A percentile compares a stretch with the other conserved stretches of the same genome.
Evolutionary conservation across 2,888 invertebrate species (phyloP).

Genomic region (Steinernema hermaphroditum): DNA sequence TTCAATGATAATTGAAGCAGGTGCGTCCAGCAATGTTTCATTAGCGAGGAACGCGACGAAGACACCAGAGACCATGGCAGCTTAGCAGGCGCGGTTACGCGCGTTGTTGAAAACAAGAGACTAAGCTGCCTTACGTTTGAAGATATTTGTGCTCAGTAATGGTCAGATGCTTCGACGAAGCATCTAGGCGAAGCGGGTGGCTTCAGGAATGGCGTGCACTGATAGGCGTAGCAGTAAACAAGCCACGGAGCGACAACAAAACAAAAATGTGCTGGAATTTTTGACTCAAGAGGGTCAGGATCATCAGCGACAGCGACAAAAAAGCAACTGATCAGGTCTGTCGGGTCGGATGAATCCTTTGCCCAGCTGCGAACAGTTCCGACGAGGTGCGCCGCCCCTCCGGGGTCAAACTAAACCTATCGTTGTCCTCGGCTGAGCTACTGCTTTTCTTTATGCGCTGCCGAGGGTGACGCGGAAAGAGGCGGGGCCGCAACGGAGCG

Average conservation of each 20-base stretch:
- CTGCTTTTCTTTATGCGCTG: slow-evolving; percentile 26
- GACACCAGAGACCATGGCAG: no score
- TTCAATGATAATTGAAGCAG: no score
- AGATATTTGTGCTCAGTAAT: no score
- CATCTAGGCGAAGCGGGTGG: no score
- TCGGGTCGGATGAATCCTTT: not conserved
- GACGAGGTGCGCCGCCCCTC: not conserved
- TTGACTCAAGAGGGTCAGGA: not conserved
- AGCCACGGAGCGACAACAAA: not conserved
- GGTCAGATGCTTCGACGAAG: no score
- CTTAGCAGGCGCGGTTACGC: no score
- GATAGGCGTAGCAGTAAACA: no score
- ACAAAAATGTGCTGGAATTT: not conserved
- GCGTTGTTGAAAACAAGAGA: no score
- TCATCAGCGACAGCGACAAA: not conserved
- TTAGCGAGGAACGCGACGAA: no score
- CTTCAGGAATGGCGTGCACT: no score
- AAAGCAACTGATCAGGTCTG: not conserved
- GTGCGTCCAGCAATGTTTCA: no score
- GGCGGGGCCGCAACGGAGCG: slow-evolving; percentile 28
- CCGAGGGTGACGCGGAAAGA: slow-evolving; percentile 21
- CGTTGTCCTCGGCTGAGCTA: slow-evolving; percentile 12
- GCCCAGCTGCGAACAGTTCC: not conserved
- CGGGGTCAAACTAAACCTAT: slow-evolving; percentile 27
- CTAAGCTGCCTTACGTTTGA: no score